Conservation (phyloP, 2,797 vertebrate genomes). For the Acanthurus lineatus region DNA sequence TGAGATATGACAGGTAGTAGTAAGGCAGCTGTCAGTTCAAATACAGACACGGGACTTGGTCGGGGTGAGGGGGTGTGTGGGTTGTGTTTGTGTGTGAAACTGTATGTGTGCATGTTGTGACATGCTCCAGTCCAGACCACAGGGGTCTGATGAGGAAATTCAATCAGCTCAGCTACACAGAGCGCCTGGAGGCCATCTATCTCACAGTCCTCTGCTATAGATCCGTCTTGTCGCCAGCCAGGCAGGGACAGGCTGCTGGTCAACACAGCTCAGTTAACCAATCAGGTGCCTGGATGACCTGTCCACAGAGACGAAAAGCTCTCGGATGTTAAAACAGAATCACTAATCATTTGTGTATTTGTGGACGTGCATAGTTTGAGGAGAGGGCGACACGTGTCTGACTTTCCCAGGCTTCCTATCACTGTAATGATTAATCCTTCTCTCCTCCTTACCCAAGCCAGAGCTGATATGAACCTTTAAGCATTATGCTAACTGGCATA, state of each 20-base stretch:
- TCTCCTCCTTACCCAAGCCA: neutral
- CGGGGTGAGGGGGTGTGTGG: slow-evolving; percentile 32
- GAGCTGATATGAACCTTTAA: slow-evolving; percentile 53
- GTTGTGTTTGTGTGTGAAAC: slow-evolving; percentile 26
- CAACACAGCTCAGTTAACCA: slow-evolving; percentile 38
- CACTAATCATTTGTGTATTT: slow-evolving; percentile 17
- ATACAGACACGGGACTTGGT: slow-evolving; percentile 72
- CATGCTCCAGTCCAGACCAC: slow-evolving; percentile 63
- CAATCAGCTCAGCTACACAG: slow-evolving; percentile 67
- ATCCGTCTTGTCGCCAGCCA: slow-evolving; percentile 49
- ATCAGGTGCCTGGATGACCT: slow-evolving; percentile 32
- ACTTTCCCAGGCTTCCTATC: slow-evolving; percentile 28
- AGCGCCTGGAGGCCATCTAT: slow-evolving; percentile 62
- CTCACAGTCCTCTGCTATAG: slow-evolving; percentile 57
- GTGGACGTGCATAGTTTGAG: slow-evolving; percentile 64
- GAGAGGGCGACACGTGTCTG: slow-evolving; percentile 50
- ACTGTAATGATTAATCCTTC: slow-evolving; percentile 59
- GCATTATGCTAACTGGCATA: slow-evolving; percentile 61
- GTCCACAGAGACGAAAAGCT: slow-evolving; percentile 7
- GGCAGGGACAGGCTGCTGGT: slow-evolving; percentile 34
- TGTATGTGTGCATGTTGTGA: slow-evolving; percentile 53
- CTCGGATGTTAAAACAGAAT: slow-evolving; percentile 34
- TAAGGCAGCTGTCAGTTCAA: slow-evolving; percentile 85
- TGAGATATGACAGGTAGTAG: slow-evolving; percentile 70
- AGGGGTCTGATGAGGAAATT: slow-evolving; percentile 73